phyloP scores from a whole-genome alignment of 2,888 invertebrate genomes.

The Alloscopus bannaensis region DNA sequence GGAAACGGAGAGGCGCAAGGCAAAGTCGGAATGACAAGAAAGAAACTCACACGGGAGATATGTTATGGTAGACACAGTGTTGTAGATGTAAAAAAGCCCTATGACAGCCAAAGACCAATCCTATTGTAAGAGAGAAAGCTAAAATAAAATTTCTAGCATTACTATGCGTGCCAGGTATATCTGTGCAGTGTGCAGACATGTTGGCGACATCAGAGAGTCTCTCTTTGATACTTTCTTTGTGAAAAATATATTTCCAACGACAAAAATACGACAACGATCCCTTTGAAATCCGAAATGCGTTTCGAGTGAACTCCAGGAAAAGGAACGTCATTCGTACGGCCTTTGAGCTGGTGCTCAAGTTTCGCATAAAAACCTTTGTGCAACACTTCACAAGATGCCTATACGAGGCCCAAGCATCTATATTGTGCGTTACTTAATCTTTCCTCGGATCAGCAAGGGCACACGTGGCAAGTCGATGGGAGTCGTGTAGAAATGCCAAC shows the following conservation, averaged over 20 bases:
- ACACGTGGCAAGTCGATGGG: constrained; percentile 21
- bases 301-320: constrained; percentile 2
- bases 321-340: no score
- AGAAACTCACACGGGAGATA: constrained; percentile 14
- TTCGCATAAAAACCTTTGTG: no score
- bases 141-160: no score
- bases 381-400: no score
- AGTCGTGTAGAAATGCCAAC: no score
- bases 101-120: no score
- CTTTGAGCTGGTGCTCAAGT: no score
- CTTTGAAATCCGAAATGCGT: constrained; percentile 14
- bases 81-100: no score
- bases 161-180: background rate
- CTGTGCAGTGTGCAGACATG: background rate
- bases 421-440: constrained; percentile 20
- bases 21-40: constrained; percentile 27
- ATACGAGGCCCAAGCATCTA: no score
- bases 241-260: background rate
- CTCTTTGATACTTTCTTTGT: no score
- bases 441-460: constrained; percentile 4
- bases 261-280: constrained; percentile 22
- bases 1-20: constrained; percentile 9
- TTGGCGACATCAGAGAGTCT: background rate
- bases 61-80: no score
- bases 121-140: no score